Base-by-base conservation (phyloP, 2,888 invertebrate species). In the Flexamia atlantica region DNA sequence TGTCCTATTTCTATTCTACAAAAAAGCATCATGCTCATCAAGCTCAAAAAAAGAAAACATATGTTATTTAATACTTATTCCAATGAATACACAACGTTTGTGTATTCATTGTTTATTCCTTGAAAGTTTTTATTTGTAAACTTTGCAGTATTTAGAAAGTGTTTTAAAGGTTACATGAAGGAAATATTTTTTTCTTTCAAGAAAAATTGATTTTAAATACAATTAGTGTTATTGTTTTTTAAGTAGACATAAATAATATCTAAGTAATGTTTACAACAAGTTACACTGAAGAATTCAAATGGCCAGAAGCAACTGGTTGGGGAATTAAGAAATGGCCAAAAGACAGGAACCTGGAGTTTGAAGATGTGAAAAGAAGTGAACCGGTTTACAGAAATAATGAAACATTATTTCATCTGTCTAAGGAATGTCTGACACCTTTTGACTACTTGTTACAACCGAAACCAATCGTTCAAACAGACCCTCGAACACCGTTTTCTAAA, bases 251-350 rank as follows among this genome's bases (percentile, higher is more conserved):
- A 46, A 17, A 9, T 46, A 3, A 12, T 9, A 46, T 14, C 2
- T 12, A 10, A 46, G 46, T 20, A 25, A 76, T 76, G 76, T 46
- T 76, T 46, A 50, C 3, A 76, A 25, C 76, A 76, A 46, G 76
- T 76, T 76, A 76, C 17, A 50, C 4, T 17, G 46, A 76, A 76
- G 76, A 76, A 5, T 76, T 76, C 23, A 42, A 12, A n/a, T 76
- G 76, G 76, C 46, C 46, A 46, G 28, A 76, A 76, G 46, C 30
- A 42, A 76, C 50, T 28, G 76, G 76, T 28, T 76, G 42, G 76
- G 76, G 46, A 50, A 46, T 46, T 9, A 42, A 76, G 30, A 76
- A 76, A 46, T 76, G 46, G 30, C 36, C 36, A 10, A 42, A 28
- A 76, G 76, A 76, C 9, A 46, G 42, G 12, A 50, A 76, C 50